Evolutionary conservation across 2,888 invertebrate genomes (phyloP), one percentile per base, ranked within the genome.

Genomic region (Danaus chrysippus): DNA sequence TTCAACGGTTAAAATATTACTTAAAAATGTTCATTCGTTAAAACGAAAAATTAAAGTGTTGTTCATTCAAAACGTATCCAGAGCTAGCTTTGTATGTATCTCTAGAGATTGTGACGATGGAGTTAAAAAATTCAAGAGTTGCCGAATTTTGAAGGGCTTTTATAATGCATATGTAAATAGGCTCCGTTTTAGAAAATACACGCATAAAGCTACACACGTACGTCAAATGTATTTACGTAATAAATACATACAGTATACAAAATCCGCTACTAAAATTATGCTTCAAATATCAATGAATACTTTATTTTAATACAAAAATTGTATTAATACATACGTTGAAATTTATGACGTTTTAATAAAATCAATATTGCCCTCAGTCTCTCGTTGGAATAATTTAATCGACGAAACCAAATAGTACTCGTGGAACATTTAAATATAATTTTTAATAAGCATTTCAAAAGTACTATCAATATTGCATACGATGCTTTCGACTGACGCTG

Each of bases 101-200:
- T 49, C 57, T 59, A 61, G 54, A 56, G 19, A 59, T 41, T 44
- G 42, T 60, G 64, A 62, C 57, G 61, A 61, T 53, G 23, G 59
- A 58, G 62, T 66, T 66, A 62, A 66, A 66, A 64, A 64, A 66
- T 66, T 64, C 66, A 66, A 54, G 64, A 59, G 56, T 13, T 49
- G 23, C 53, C 59, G 64, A 66, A 64, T 64, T 64, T 66, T 64
- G 62, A 55, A 64, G 57, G 64, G 58, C 53, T 23, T 49, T 57
- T 59, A 63, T 56, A 56, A 56, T 42, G 60, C 42, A 60, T 56
- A 49, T 56, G 60, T 46, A 41, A 59, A 54, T 43, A 17, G 17
- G 49, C 49, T 17, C 17, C 17, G 15, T 49, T 43, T 49, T 49
- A 49, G 56, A 52, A 61, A 11, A 12, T 23, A 53, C 43, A 42